Conservation (phyloP, 2,888 invertebrate genomes). For the Lasioglossum figueresi region DNA sequence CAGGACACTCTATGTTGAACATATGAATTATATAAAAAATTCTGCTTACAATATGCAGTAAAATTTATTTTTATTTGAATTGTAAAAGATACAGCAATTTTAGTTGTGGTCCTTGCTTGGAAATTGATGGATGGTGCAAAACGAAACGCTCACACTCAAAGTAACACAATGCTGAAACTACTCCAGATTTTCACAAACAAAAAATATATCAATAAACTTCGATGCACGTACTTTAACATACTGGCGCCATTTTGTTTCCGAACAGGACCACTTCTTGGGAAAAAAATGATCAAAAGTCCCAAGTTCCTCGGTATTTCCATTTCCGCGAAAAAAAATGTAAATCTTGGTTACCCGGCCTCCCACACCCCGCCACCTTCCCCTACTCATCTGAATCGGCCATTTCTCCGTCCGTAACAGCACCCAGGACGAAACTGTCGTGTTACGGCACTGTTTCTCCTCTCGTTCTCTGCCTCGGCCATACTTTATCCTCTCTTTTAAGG, state of each 20-base stretch:
- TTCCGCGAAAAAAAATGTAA: slow-evolving; percentile 71
- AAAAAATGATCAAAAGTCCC: background rate
- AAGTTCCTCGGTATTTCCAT: background rate
- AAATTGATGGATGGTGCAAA: background rate
- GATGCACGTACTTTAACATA: background rate
- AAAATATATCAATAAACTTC: background rate
- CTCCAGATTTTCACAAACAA: background rate
- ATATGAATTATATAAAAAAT: background rate
- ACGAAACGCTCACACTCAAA: background rate
- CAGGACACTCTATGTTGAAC: background rate
- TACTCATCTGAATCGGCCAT: slow-evolving; percentile 61
- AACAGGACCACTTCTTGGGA: background rate
- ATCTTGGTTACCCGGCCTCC: slow-evolving; percentile 72
- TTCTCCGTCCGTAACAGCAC: slow-evolving; percentile 61
- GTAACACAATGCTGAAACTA: background rate
- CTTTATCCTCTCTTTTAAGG: slow-evolving; percentile 26
- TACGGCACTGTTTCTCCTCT: slow-evolving; percentile 41
- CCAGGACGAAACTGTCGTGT: slow-evolving; percentile 62
- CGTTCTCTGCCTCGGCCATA: background rate
- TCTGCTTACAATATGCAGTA: background rate
- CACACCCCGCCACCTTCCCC: slow-evolving; percentile 21
- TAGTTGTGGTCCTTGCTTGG: background rate
- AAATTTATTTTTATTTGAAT: background rate
- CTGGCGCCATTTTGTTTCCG: background rate
- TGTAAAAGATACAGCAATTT: background rate